Conservation (phyloP, 64 coral and sea anemone genomes). For the Stylophora pistillata region DNA sequence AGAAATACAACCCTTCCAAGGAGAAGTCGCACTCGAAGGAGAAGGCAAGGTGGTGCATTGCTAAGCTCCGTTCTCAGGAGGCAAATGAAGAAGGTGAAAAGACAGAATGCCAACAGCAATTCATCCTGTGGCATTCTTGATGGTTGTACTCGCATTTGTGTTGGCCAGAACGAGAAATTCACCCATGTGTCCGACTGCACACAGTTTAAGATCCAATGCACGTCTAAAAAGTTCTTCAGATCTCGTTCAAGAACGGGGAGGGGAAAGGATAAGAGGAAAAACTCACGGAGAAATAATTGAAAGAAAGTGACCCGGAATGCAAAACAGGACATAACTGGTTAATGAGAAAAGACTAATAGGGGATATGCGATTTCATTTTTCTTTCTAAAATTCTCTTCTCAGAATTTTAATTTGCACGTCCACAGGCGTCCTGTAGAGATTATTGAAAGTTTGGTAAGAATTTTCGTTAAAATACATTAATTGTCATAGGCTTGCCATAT, state of each 20-base stretch:
- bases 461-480: too few species aligned
- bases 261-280: neutral
- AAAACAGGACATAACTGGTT: too few species aligned
- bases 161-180: constrained; percentile 11
- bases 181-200: constrained; percentile 1
- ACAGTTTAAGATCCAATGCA: constrained; percentile 20
- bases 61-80: neutral
- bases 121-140: constrained; percentile 4
- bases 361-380: too few species aligned
- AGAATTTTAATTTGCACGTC: too few species aligned
- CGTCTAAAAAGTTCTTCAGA: neutral
- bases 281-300: neutral
- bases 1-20: neutral
- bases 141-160: constrained; percentile 5
- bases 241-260: neutral
- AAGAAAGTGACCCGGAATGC: neutral
- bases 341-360: too few species aligned
- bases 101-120: neutral
- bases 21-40: neutral
- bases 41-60: neutral
- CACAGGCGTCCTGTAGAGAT: too few species aligned
- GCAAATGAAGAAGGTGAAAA: neutral
- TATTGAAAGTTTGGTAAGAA: too few species aligned
- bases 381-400: too few species aligned
- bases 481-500: too few species aligned